Evolutionary conservation across 2,113 vertebrate genomes (phyloP), one percentile per base, ranked within the genome.

Genomic region (Malurus elegans): DNA sequence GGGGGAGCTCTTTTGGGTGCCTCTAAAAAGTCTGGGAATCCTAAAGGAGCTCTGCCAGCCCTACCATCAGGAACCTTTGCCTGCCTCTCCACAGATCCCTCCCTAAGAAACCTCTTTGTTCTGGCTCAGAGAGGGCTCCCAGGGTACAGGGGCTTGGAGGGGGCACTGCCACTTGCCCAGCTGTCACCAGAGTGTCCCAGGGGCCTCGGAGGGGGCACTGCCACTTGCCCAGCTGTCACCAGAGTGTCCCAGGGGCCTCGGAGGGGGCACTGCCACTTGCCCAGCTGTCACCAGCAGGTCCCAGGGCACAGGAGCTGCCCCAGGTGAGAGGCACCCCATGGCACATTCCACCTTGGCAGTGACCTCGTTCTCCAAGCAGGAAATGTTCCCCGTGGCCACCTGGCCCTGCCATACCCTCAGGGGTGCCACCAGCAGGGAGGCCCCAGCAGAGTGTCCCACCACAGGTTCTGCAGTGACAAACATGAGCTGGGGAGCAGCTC

Each of bases 401-500:
- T 16, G 29, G 18, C 45, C 31, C 26, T 9, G 17, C 18, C 32
- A 26, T 48, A 32, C 14, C 48, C 20, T 2, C 0, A 13, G 54
- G 57, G 53, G 28, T 66, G 36, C 10, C 42, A 28, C 21, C 61
- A 57, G 45, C 60, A 14, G 29, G 18, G 32, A 65, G 25, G 19
- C 29, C 48, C 7, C 26, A 58, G 64, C 40, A 50, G 21, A 12
- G 16, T 6, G 9, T 48, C 29, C 61, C 71, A 16, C 5, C 4
- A 0, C 53, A 58, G 72, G 32, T 34, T 45, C 66, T 58, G 44
- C 6, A 48, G 71, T 14, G 48, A 42, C 62, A 47, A 72, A 82
- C 16, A 42, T 0, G 3, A 32, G n/a, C 56, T 10, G 7, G 18
- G 2, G 4, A 74, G 70, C 2, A 1, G 6, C 23, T 78, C 3